Evolutionary conservation across 2,888 invertebrate species (phyloP).

Genomic region (Anthoptus insignis): DNA sequence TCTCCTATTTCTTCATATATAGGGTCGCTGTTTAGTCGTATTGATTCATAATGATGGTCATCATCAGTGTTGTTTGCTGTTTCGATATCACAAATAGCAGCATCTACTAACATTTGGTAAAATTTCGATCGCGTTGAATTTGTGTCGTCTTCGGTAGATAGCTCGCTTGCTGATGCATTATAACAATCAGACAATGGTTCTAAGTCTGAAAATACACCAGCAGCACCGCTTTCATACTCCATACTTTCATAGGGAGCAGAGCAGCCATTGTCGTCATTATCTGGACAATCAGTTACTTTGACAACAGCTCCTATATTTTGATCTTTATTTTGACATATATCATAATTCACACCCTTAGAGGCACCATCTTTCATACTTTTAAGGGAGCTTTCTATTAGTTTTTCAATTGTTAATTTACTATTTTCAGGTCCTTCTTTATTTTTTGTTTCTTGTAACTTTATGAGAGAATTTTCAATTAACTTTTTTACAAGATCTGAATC

Average conservation of each 20-base stretch:
- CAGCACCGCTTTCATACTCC: conserved; percentile 89
- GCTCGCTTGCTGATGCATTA: conserved; percentile 89
- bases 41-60: conserved; percentile 92
- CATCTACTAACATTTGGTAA: conserved; percentile 91
- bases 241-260: conserved; percentile 92
- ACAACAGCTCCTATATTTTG: conserved; percentile 58
- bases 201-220: conserved; percentile 82
- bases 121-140: conserved; percentile 90
- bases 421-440: conserved; percentile 78
- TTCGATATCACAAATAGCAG: conserved; percentile 90
- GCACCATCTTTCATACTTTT: conserved; percentile 76
- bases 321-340: conserved; percentile 57
- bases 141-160: conserved; percentile 89
- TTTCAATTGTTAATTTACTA: conserved; percentile 80
- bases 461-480: conserved; percentile 89
- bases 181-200: conserved; percentile 90
- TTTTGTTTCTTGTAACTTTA: conserved; percentile 86
- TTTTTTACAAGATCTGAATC: conserved; percentile 88
- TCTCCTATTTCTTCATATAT: conserved; percentile 93
- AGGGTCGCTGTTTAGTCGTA: conserved; percentile 89
- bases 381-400: conserved; percentile 81
- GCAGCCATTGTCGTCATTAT: conserved; percentile 86
- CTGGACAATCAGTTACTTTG: conserved; percentile 61
- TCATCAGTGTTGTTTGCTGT: conserved; percentile 87
- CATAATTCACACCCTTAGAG: conserved; percentile 52